phyloP scores from a whole-genome alignment of 2,113 vertebrate species.

The Melanerpes formicivorus region DNA sequence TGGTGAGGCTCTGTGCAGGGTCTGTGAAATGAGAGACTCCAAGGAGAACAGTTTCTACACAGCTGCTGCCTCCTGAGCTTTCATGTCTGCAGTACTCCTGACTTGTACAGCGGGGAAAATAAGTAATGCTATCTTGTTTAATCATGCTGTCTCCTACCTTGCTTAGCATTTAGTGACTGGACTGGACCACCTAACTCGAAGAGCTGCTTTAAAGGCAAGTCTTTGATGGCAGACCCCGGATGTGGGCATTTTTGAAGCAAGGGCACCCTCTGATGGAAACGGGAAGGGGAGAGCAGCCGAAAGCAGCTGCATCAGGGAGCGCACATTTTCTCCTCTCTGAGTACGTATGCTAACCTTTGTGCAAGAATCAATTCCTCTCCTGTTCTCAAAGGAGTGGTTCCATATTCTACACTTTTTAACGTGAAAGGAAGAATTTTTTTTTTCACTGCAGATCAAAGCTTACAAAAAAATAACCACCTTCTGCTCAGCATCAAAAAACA shows the following conservation, averaged over 20 bases:
- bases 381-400: neutral
- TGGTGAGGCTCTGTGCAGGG: conserved; percentile 32
- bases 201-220: conserved; percentile 50
- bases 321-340: neutral
- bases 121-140: conserved; percentile 76
- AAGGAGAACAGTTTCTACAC: conserved; percentile 44
- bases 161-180: conserved; percentile 54
- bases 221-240: conserved; percentile 7
- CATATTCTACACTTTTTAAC: neutral
- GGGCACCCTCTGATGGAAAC: conserved; percentile 71
- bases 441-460: neutral
- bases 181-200: conserved; percentile 78
- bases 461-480: neutral
- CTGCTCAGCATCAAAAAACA: neutral
- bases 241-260: conserved; percentile 61
- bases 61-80: conserved; percentile 66
- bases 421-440: neutral
- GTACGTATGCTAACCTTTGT: neutral
- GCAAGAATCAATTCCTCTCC: neutral
- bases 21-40: conserved; percentile 55
- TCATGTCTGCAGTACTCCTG: conserved; percentile 37
- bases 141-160: conserved; percentile 66
- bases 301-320: neutral
- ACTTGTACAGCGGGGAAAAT: conserved; percentile 62
- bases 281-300: neutral